A percentile compares a stretch with the other conserved stretches of the same genome.
phyloP scores from a whole-genome alignment of 2,797 vertebrate species.

The Lutjanus campechanus region DNA sequence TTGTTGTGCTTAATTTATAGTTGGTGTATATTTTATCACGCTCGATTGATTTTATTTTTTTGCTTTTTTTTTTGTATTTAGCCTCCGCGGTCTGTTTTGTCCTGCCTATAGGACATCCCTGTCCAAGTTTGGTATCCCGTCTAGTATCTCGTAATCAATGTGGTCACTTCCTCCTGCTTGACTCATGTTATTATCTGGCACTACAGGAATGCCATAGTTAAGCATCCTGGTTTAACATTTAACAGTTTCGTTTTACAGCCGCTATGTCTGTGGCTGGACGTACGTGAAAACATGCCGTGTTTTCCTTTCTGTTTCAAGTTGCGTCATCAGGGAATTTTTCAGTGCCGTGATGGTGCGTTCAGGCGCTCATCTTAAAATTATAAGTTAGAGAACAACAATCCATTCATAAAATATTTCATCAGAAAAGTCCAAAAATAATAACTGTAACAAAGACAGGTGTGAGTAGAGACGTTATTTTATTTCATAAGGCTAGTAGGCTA shows the following conservation, averaged over 20 bases:
- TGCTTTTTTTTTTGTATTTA: too few relatives aligned
- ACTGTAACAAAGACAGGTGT: too few relatives aligned
- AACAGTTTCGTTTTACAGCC: neutral
- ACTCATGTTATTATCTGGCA: neutral
- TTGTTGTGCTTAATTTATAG: too few relatives aligned
- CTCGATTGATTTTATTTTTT: too few relatives aligned
- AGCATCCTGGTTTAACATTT: neutral
- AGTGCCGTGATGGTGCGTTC: conserved; percentile 20
- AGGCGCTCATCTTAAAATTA: neutral
- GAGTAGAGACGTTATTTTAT: neutral
- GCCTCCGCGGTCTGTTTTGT: neutral
- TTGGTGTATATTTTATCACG: too few relatives aligned
- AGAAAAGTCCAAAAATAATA: neutral
- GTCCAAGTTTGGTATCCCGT: neutral
- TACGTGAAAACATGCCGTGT: too few relatives aligned
- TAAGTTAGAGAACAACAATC: rapidly evolving
- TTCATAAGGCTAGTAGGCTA: neutral
- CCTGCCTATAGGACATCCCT: neutral
- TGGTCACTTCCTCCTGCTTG: neutral
- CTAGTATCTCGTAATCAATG: neutral
- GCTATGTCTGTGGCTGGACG: too few relatives aligned
- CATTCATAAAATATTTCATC: neutral
- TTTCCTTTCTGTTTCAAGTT: neutral
- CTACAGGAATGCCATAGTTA: neutral
- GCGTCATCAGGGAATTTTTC: conserved; percentile 28